Conservation (phyloP, 2,797 vertebrate species). For the Dallia pectoralis region DNA sequence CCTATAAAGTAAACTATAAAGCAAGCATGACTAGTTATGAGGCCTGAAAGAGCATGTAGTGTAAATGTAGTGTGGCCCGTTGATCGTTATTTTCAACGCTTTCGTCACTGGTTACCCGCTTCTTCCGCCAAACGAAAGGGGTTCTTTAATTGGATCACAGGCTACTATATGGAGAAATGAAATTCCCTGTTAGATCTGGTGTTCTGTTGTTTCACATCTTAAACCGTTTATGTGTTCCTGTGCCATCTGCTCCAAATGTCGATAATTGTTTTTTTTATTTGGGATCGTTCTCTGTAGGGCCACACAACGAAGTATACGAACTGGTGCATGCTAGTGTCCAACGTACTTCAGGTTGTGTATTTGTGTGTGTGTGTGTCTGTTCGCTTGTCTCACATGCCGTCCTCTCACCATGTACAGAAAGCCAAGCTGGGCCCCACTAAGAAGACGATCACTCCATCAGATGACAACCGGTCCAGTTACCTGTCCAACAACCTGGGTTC, state of each 20-base stretch:
- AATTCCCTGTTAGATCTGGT: not conserved
- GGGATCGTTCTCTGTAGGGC: not conserved
- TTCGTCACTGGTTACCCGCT: not conserved
- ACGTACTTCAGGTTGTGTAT: conserved; percentile 2
- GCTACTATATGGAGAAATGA: not conserved
- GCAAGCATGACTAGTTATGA: conserved; percentile 45
- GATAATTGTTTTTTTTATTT: not conserved
- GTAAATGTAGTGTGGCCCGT: too few relatives aligned
- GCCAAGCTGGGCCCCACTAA: conserved; percentile 92
- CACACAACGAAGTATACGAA: not conserved
- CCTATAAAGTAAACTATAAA: conserved; percentile 8
- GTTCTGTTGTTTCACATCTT: not conserved
- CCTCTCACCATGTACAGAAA: conserved; percentile 80
- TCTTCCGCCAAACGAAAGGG: not conserved
- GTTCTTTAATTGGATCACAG: not conserved
- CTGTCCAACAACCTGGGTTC: conserved; percentile 84
- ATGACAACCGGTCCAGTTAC: conserved; percentile 70
- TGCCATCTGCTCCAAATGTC: not conserved
- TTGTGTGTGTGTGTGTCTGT: not conserved
- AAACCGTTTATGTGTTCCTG: not conserved
- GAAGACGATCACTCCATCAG: conserved; percentile 83
- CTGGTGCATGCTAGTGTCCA: not conserved
- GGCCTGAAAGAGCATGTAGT: not conserved
- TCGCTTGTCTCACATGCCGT: conserved; percentile 33
- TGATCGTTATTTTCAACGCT: not conserved